Evolutionary conservation across 2,113 vertebrate species (phyloP).

Genomic region (Leptodactylus fuscus): DNA sequence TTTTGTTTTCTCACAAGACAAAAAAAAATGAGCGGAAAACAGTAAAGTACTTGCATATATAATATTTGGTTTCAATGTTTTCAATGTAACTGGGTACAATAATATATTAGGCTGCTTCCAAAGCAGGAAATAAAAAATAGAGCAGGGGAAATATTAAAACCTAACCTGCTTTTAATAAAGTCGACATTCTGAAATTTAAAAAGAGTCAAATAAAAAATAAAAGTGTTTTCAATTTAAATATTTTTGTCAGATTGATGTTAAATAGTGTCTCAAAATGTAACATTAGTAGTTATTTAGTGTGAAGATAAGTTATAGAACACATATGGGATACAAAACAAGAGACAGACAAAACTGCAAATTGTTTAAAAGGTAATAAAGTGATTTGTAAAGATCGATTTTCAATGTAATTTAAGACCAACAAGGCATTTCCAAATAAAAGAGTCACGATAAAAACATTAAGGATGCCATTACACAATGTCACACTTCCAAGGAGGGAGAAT

Average conservation of each 20-base stretch:
- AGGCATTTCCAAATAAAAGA: not conserved
- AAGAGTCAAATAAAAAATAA: not conserved
- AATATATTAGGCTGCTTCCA: not conserved
- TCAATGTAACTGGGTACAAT: constrained; percentile 11
- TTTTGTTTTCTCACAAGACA: not conserved
- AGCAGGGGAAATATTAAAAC: not conserved
- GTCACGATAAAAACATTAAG: not conserved
- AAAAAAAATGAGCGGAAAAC: not conserved
- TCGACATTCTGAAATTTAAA: not conserved
- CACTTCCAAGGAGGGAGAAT: not conserved
- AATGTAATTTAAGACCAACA: not conserved
- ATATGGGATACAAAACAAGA: not conserved
- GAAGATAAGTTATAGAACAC: too few species aligned
- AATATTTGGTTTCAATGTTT: constrained; percentile 48
- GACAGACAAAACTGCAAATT: not conserved
- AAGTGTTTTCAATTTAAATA: not conserved
- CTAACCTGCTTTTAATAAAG: not conserved
- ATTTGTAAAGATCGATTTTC: not conserved
- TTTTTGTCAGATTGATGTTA: not conserved
- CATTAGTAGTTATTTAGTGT: not conserved
- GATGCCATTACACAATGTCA: not conserved
- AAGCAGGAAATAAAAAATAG: not conserved
- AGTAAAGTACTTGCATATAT: constrained; percentile 46
- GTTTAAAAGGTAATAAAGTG: not conserved
- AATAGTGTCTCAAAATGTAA: not conserved